Conservation (phyloP, 2,113 vertebrate species). For the Cyanoramphus novaezelandiae region DNA sequence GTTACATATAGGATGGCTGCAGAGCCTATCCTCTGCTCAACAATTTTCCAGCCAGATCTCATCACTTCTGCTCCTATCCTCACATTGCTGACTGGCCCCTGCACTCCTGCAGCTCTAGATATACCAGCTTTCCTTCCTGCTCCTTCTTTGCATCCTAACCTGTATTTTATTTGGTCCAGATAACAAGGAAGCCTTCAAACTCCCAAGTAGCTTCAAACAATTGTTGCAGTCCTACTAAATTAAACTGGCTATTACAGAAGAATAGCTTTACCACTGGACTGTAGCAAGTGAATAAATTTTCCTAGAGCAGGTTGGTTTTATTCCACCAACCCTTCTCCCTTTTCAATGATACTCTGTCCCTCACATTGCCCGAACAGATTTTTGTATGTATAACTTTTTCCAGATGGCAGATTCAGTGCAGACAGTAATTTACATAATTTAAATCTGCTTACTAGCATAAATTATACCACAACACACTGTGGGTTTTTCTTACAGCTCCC, state of each 20-base stretch:
- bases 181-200: neutral
- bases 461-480: neutral
- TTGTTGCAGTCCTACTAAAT: neutral
- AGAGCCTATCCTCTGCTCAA: neutral
- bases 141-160: neutral
- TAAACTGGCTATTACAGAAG: neutral
- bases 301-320: neutral
- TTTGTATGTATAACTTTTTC: constrained; percentile 34
- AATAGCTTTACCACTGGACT: neutral
- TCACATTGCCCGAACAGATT: neutral
- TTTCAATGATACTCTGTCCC: neutral
- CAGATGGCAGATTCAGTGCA: constrained; percentile 52
- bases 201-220: neutral
- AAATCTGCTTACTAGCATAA: constrained; percentile 47
- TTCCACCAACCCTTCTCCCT: neutral
- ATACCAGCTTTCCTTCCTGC: neutral
- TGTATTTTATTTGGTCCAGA: neutral
- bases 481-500: neutral
- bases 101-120: neutral
- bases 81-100: neutral
- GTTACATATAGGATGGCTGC: neutral
- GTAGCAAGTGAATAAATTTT: neutral
- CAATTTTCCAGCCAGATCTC: neutral
- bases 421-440: constrained; percentile 62
- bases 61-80: neutral